Evolutionary conservation across 64 coral and sea anemone genomes (phyloP).

Genomic region (Actinia tenebrosa): DNA sequence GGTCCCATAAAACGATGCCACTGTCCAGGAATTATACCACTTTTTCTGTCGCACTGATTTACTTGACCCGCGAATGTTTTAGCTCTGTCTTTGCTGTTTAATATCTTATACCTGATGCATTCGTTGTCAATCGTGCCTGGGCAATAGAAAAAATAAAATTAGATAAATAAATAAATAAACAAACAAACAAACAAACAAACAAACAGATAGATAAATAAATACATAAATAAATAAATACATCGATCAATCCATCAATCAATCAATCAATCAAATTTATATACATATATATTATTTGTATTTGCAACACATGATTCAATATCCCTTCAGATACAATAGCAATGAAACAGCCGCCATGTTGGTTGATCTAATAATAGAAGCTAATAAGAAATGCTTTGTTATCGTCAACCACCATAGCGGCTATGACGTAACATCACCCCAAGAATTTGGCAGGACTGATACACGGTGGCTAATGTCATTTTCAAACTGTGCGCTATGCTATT

Average conservation of each 20-base stretch:
- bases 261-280: too few relatives aligned
- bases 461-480: neutral
- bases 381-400: too few relatives aligned
- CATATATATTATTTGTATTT: neutral
- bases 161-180: neutral
- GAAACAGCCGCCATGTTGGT: too few relatives aligned
- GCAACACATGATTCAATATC: too few relatives aligned
- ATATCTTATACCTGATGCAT: neutral
- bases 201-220: too few relatives aligned
- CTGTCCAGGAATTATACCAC: conserved; percentile 1
- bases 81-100: neutral
- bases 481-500: neutral
- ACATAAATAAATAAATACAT: too few relatives aligned
- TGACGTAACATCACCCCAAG: too few relatives aligned
- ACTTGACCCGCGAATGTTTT: neutral
- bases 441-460: neutral
- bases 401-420: too few relatives aligned
- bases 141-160: neutral
- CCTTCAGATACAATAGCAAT: too few relatives aligned
- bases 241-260: too few relatives aligned
- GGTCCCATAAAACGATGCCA: conserved; percentile 6
- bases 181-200: too few relatives aligned
- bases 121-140: conserved; percentile 6
- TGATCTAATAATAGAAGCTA: too few relatives aligned
- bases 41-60: conserved; percentile 4